These are phyloP conservation scores for Chaetorhynchus papuensis DNA, from an alignment of 2,113 vertebrate genomes.

Conservation along the genomic window DNA sequence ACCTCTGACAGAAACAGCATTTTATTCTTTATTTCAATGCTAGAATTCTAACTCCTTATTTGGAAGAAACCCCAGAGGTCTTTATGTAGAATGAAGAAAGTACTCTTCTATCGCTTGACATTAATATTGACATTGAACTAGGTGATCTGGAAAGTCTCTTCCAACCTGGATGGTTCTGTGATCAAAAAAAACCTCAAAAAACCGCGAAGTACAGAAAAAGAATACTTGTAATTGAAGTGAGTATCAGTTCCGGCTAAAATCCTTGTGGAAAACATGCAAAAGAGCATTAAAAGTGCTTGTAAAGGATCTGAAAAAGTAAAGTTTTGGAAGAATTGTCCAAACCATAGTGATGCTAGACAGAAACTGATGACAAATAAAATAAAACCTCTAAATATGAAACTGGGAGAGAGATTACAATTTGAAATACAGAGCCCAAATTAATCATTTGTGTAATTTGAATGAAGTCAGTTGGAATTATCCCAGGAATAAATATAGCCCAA, in stretches of 20 bases:
- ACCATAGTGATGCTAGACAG: neutral
- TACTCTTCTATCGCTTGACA: neutral
- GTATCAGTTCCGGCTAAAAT: neutral
- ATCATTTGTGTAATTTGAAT: neutral
- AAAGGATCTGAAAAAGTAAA: neutral
- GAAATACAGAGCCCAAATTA: neutral
- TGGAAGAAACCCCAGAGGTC: neutral
- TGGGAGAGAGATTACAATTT: neutral
- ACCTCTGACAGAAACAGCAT: neutral
- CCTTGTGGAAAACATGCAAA: neutral
- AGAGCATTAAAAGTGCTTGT: neutral
- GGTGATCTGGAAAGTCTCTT: neutral
- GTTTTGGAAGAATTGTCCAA: neutral
- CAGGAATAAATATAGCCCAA: neutral
- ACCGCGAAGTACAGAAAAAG: neutral
- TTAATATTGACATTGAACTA: neutral
- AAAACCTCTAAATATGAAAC: neutral
- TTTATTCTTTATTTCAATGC: neutral
- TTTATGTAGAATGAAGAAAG: neutral
- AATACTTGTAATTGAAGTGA: neutral
- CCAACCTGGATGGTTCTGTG: neutral
- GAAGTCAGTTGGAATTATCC: neutral
- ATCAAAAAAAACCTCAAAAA: neutral
- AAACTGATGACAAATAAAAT: neutral
- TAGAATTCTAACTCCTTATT: neutral